These are phyloP conservation scores for Mechanitis mazaeus DNA, from an alignment of 2,888 invertebrate species.

Conservation along the genomic window DNA sequence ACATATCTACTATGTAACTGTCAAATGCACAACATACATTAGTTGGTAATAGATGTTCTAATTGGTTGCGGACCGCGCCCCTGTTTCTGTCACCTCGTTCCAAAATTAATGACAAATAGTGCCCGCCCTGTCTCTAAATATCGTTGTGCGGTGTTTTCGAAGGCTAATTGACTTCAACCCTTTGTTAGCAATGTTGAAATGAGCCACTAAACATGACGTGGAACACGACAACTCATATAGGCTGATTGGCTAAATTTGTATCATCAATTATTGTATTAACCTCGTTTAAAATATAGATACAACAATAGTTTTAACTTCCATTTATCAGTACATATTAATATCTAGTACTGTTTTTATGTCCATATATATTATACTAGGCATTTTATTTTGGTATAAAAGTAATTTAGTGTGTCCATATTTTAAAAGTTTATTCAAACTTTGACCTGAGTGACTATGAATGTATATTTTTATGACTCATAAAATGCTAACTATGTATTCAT, in stretches of 20 bases:
- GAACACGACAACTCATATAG: slow-evolving; percentile 23
- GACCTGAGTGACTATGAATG: neutral
- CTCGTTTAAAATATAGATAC: no score
- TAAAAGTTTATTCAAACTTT: neutral
- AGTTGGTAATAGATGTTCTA: slow-evolving; percentile 52
- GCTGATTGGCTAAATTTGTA: neutral
- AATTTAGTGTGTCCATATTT: no score
- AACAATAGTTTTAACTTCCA: no score
- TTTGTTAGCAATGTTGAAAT: slow-evolving; percentile 53
- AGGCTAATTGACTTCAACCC: slow-evolving; percentile 70
- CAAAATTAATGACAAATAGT: slow-evolving; percentile 75
- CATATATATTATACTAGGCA: no score
- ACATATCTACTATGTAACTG: no score
- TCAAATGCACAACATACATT: slow-evolving; percentile 19
- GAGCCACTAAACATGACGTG: slow-evolving; percentile 54
- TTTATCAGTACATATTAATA: no score
- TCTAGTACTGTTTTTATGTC: no score
- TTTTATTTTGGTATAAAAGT: no score
- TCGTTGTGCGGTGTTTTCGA: slow-evolving; percentile 60
- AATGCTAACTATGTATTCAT: slow-evolving; percentile 48
- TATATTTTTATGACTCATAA: slow-evolving; percentile 52
- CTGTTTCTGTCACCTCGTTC: slow-evolving; percentile 69
- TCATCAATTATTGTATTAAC: no score
- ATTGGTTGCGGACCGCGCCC: slow-evolving; percentile 65
- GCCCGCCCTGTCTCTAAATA: slow-evolving; percentile 53